These are phyloP conservation scores for Stramonita haemastoma DNA, from an alignment of 2,888 invertebrate genomes.

Conservation along the genomic window DNA sequence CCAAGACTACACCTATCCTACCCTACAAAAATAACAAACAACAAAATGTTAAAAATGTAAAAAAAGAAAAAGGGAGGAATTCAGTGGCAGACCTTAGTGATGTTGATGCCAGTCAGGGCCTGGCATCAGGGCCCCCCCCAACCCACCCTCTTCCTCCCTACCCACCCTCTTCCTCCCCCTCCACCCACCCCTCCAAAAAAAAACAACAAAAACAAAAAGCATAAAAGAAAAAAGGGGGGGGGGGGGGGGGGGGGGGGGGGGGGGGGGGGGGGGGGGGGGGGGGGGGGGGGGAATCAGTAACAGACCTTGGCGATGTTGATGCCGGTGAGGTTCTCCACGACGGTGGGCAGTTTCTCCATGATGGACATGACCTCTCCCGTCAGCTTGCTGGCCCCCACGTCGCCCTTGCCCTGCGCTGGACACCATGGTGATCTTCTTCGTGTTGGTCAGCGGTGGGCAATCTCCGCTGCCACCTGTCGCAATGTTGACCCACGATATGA, in stretches of 20 bases:
- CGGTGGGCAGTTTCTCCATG: slow-evolving; percentile 92
- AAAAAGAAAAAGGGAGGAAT: no score
- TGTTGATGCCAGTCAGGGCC: no score
- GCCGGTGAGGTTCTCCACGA: slow-evolving; percentile 94
- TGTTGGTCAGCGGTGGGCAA: slow-evolving; percentile 96
- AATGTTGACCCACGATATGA: no score
- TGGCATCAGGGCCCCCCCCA: no score
- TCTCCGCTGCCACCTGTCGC: slow-evolving; percentile 86
- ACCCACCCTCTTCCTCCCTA: neutral
- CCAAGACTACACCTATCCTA: neutral
- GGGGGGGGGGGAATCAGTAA: no score
- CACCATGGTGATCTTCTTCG: slow-evolving; percentile 97
- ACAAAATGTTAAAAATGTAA: no score
- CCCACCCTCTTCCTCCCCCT: neutral
- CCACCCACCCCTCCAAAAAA: neutral
- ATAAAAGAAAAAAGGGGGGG: no score
- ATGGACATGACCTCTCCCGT: slow-evolving; percentile 96
- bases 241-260: no score
- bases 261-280: no score
- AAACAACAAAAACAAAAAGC: no score
- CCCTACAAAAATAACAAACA: no score
- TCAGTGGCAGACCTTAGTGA: no score
- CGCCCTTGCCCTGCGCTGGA: slow-evolving; percentile 90
- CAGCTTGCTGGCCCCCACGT: slow-evolving; percentile 95
- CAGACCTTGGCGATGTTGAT: slow-evolving; percentile 86